phyloP scores from a whole-genome alignment of 2,888 invertebrate species.

The Panzeria rudis region DNA sequence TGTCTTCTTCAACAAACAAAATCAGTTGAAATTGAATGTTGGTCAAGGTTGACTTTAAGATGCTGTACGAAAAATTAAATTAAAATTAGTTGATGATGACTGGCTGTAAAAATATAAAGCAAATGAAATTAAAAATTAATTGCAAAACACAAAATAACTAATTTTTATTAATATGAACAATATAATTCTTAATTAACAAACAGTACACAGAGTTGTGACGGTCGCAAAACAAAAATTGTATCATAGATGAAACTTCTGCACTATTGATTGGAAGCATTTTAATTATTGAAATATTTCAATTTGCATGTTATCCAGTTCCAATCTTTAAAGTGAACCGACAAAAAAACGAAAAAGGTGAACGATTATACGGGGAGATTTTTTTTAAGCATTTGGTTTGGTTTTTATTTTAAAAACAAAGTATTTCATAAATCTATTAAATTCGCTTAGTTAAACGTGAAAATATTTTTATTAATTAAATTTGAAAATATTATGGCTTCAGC shows the following conservation, averaged over 20 bases:
- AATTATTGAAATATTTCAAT: neutral
- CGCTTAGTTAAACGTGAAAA: too few relatives aligned
- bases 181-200: slow-evolving; percentile 38
- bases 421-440: too few relatives aligned
- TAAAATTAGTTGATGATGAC: slow-evolving; percentile 26
- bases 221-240: neutral
- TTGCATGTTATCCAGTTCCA: neutral
- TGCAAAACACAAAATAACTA: slow-evolving; percentile 29
- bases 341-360: neutral
- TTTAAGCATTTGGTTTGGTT: neutral
- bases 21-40: slow-evolving; percentile 32
- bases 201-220: neutral
- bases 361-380: neutral
- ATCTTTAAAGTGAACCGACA: neutral
- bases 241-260: neutral
- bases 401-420: neutral
- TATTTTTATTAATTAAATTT: too few relatives aligned
- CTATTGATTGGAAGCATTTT: neutral
- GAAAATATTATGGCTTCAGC: too few relatives aligned
- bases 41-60: slow-evolving; percentile 46
- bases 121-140: slow-evolving; percentile 45
- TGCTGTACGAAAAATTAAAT: slow-evolving; percentile 34
- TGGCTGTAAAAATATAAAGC: slow-evolving; percentile 29
- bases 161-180: slow-evolving; percentile 31
- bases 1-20: slow-evolving; percentile 30